These are phyloP conservation scores for Mimachlamys varia DNA, from an alignment of 2,888 invertebrate genomes.

Conservation along the genomic window DNA sequence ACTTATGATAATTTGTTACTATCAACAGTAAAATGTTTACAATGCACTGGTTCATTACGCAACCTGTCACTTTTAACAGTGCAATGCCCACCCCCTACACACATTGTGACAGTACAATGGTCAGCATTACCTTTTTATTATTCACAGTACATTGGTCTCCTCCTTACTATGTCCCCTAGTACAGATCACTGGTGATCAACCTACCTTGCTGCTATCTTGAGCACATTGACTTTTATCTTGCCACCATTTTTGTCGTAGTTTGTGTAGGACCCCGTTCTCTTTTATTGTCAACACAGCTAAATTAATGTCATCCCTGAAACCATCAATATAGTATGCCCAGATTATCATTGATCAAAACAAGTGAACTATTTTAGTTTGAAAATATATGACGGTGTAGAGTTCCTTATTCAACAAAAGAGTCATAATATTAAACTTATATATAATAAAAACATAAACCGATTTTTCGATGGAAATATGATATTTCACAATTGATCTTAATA, in stretches of 20 bases:
- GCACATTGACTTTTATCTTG: constrained; percentile 86
- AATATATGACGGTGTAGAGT: too few relatives aligned
- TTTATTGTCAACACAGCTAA: constrained; percentile 94
- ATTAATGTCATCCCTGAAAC: constrained; percentile 93
- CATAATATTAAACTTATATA: too few relatives aligned
- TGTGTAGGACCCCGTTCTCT: constrained; percentile 94
- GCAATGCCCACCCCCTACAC: too few relatives aligned
- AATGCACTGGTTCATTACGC: too few relatives aligned
- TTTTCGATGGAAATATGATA: too few relatives aligned
- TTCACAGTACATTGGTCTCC: not conserved
- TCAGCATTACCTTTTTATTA: not conserved
- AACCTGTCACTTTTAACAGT: too few relatives aligned
- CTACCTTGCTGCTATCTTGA: constrained; percentile 37
- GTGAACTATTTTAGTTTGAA: not conserved
- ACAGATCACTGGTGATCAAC: not conserved
- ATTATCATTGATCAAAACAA: not conserved
- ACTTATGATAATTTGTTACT: too few relatives aligned
- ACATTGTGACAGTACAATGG: not conserved
- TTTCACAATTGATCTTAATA: too few relatives aligned
- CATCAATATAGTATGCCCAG: constrained; percentile 42
- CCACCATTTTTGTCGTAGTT: constrained; percentile 97
- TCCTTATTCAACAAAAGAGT: too few relatives aligned
- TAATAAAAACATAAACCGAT: too few relatives aligned
- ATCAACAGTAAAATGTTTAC: too few relatives aligned
- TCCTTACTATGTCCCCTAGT: too few relatives aligned